These are phyloP conservation scores for Mesopsocus fuscifrons DNA, from an alignment of 2,888 invertebrate genomes.

Conservation along the genomic window DNA sequence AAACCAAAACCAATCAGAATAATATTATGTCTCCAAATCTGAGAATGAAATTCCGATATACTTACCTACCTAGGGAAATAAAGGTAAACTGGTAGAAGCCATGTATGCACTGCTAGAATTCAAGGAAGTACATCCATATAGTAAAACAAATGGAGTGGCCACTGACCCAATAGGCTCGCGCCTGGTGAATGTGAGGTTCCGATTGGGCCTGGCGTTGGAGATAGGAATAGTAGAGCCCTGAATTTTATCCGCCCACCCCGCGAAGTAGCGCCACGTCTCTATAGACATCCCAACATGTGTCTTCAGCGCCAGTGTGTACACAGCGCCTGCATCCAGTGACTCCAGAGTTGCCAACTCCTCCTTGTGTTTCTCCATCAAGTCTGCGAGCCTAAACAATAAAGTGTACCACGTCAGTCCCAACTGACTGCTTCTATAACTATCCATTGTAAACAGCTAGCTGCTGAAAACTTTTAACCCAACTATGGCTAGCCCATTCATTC, in stretches of 20 bases:
- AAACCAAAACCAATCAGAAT: not conserved
- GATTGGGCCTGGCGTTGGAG: conserved; percentile 77
- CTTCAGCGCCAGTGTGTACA: conserved; percentile 88
- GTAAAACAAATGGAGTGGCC: too few species aligned
- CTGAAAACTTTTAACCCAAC: too few species aligned
- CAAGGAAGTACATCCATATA: too few species aligned
- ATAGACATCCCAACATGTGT: conserved; percentile 97
- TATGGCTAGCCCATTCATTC: too few species aligned
- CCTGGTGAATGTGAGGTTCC: conserved; percentile 71
- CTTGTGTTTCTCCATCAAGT: conserved; percentile 84
- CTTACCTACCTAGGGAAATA: not conserved
- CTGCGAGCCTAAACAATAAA: conserved; percentile 48
- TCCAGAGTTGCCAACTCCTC: conserved; percentile 92
- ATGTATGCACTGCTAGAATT: too few species aligned
- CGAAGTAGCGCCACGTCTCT: conserved; percentile 91
- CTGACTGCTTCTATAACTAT: too few species aligned
- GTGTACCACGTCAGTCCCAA: not conserved
- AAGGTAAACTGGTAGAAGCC: too few species aligned
- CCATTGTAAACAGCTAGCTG: too few species aligned
- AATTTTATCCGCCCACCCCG: conserved; percentile 94
- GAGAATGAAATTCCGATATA: conserved; percentile 13
- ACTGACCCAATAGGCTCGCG: conserved; percentile 72
- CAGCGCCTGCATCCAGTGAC: conserved; percentile 85
- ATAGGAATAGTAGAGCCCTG: conserved; percentile 84
- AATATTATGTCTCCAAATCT: conserved; percentile 11